phyloP scores from a whole-genome alignment of 2,113 vertebrate genomes.

The Labeo catla region DNA sequence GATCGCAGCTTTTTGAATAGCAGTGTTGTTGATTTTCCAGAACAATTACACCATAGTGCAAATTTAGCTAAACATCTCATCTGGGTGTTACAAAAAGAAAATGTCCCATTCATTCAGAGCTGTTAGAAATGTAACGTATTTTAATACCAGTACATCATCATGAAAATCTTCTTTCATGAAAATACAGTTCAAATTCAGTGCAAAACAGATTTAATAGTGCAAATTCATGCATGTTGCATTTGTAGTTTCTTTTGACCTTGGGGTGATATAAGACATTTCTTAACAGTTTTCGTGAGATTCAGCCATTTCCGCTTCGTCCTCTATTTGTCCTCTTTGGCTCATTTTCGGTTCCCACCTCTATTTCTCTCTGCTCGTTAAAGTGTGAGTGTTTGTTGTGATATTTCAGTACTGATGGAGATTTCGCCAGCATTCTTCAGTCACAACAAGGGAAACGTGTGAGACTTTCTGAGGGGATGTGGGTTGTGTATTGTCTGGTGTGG shows the following conservation, averaged over 20 bases:
- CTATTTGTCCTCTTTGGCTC: not conserved
- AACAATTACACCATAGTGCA: not conserved
- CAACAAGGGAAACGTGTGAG: not conserved
- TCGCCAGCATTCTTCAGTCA: not conserved
- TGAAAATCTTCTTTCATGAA: not conserved
- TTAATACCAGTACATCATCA: not conserved
- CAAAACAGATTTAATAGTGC: not conserved
- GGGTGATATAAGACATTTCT: not conserved
- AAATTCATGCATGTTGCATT: not conserved
- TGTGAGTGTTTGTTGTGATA: constrained; percentile 3
- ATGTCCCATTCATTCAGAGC: not conserved
- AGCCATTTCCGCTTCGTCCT: not conserved
- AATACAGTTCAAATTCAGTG: not conserved
- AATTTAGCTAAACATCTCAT: not conserved
- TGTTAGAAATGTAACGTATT: not conserved
- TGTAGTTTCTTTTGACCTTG: not conserved
- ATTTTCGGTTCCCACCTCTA: not conserved
- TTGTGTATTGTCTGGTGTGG: not conserved
- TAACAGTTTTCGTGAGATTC: not conserved
- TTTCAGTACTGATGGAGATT: not conserved
- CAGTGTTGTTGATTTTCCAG: not conserved
- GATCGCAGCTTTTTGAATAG: no score
- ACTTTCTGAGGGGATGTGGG: constrained; percentile 1
- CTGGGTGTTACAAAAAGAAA: not conserved
- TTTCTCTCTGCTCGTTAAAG: not conserved